Evolutionary conservation across 2,888 invertebrate genomes (phyloP), one percentile per base, ranked within the genome.

Genomic region (Amblyteles armatorius): DNA sequence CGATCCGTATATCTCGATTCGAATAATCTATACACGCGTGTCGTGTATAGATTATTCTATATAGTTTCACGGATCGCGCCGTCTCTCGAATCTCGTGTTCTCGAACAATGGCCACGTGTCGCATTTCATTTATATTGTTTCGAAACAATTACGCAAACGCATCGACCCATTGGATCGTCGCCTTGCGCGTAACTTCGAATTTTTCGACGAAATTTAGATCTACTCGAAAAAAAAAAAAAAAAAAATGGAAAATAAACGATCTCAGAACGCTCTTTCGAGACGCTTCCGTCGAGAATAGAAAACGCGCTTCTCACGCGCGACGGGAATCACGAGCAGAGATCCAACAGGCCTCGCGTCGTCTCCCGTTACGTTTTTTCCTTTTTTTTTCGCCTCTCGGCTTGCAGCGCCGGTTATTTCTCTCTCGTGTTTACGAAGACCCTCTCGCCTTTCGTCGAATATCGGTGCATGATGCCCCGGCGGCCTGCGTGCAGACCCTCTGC

Each of bases 381-480:
- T 33, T 55, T 60, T 74, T n/a, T 19, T 57, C 67, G 29, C 67
- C 68, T 68, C 72, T 57, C 68, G 72, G 9, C 67, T 22, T 40
- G 74, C 50, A 19, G 74, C 44, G n/a, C 48, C 11, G 57, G 60
- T 65, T 55, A 73, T 60, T 73, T 63, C 68, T 79, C 76, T 69
- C 79, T 55, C 63, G 71, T 50, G 57, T 72, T 68, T 68, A 74
- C 40, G 73, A 55, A 67, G 19, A 50, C 22, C 57, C 33, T 79
- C 71, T 65, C 40, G 29, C 52, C 71, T 72, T 82, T 82, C 63
- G 48, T 44, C 36, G 40, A 76, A 69, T 63, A 79, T 60, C 22
- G 1, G 29, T 52, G 16, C 19, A 13, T 7, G 48, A 60, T 63
- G n/a, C 60, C 60, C 57, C 52, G 16, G 55, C 33, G 33, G 68